These are phyloP conservation scores for Megalops atlanticus DNA, from an alignment of 2,113 vertebrate species.

Conservation along the genomic window DNA sequence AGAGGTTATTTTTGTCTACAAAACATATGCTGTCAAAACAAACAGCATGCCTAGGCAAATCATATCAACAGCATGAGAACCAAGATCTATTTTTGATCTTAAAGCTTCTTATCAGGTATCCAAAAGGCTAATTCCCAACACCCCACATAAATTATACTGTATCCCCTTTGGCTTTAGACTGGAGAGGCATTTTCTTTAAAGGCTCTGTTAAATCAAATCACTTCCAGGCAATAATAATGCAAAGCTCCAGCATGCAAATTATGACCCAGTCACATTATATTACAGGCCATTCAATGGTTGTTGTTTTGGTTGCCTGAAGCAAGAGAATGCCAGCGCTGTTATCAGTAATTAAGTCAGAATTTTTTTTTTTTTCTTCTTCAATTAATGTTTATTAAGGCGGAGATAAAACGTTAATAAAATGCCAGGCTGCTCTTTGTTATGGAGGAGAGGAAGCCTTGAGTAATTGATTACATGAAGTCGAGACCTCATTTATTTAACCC, in stretches of 20 bases:
- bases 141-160: background rate
- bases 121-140: background rate
- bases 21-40: background rate
- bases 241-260: constrained; percentile 13
- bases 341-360: constrained; percentile 3
- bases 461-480: background rate
- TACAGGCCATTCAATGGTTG: background rate
- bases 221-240: background rate
- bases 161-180: background rate
- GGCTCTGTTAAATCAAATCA: constrained; percentile 19
- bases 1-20: no score
- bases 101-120: background rate
- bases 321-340: background rate
- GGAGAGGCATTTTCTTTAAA: background rate
- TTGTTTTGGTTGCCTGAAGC: constrained; percentile 2
- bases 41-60: constrained; percentile 1
- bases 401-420: background rate
- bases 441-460: background rate
- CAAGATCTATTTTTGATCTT: constrained; percentile 8
- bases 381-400: background rate
- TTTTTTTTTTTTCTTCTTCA: background rate
- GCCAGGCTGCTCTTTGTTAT: background rate
- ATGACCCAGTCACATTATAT: background rate
- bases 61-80: constrained; percentile 12
- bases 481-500: background rate